These are phyloP conservation scores for Palythoa grandis DNA, from an alignment of 92 coral and sea anemone species.

Conservation along the genomic window DNA sequence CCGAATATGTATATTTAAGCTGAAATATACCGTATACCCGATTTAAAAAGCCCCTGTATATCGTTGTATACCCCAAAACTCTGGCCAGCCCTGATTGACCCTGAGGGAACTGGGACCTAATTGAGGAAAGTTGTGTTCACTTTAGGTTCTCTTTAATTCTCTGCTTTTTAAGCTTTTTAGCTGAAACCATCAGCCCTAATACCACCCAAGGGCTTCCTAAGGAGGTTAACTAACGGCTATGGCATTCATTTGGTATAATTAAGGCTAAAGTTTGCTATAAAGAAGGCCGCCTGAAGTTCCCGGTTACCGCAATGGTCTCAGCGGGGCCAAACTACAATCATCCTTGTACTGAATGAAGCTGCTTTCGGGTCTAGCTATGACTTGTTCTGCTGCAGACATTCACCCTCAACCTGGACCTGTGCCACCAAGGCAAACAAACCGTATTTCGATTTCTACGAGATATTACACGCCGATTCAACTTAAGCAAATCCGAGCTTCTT, in stretches of 20 bases:
- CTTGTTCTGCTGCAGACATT: background rate
- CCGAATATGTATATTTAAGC: too few species aligned
- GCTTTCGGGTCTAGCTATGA: constrained; percentile 5
- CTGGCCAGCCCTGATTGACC: too few species aligned
- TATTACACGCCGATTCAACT: background rate
- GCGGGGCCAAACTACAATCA: constrained; percentile 11
- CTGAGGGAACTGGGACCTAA: constrained; percentile 26
- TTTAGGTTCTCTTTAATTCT: background rate
- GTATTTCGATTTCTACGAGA: background rate
- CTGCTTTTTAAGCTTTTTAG: constrained; percentile 9
- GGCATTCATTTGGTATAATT: background rate
- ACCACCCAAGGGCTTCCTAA: background rate
- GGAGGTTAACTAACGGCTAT: constrained; percentile 2
- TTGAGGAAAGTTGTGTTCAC: background rate
- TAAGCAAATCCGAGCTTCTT: constrained; percentile 12
- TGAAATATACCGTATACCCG: too few species aligned
- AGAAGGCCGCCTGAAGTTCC: constrained; percentile 6
- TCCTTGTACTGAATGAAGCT: background rate
- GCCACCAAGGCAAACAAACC: background rate
- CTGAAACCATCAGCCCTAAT: background rate
- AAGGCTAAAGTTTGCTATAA: constrained; percentile 10
- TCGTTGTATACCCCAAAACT: too few species aligned
- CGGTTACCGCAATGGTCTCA: constrained; percentile 8
- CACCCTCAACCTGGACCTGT: constrained; percentile 19
- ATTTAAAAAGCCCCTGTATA: too few species aligned